Evolutionary conservation across 1,140 invertebrate genomes (phyloP).

Genomic region (Zaprionus camerounensis): DNA sequence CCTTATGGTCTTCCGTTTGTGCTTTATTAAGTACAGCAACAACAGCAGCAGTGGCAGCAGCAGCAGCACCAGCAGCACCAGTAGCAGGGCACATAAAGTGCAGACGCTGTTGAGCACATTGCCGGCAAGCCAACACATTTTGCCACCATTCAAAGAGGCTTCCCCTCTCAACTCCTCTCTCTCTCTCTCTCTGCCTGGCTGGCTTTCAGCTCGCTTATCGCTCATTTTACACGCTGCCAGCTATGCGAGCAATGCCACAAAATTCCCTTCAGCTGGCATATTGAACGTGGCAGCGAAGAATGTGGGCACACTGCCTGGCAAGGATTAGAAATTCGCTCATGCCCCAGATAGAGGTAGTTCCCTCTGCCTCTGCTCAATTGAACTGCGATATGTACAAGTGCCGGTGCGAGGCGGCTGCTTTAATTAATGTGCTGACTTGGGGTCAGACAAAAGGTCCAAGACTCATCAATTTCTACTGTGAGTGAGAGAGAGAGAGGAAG

Average conservation of each 20-base stretch:
- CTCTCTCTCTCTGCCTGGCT: not conserved
- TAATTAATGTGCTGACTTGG: slow-evolving; percentile 22
- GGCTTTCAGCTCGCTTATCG: slow-evolving; percentile 61
- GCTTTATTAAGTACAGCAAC: slow-evolving; percentile 73
- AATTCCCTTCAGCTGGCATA: slow-evolving; percentile 74
- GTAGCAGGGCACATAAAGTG: slow-evolving; percentile 60
- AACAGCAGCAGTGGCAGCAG: slow-evolving; percentile 7
- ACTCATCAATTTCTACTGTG: slow-evolving; percentile 16
- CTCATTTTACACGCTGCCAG: slow-evolving; percentile 79
- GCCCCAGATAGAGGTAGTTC: slow-evolving; percentile 3
- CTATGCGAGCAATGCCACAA: slow-evolving; percentile 72
- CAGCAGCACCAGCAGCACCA: not conserved
- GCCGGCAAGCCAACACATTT: not conserved
- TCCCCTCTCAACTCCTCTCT: not conserved
- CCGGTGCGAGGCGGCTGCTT: slow-evolving; percentile 3
- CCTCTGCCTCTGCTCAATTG: slow-evolving; percentile 21
- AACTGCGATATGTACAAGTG: not conserved
- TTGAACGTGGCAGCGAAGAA: slow-evolving; percentile 70
- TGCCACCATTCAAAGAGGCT: not conserved
- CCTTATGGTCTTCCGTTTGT: slow-evolving; percentile 60
- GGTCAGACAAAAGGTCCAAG: slow-evolving; percentile 24
- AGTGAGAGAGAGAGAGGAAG: slow-evolving; percentile 3
- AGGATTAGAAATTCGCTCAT: slow-evolving; percentile 58
- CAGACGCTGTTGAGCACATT: slow-evolving; percentile 45
- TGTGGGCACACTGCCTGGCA: slow-evolving; percentile 44